phyloP scores from a whole-genome alignment of 2,888 invertebrate species.

The Drosophila prostipennis region DNA sequence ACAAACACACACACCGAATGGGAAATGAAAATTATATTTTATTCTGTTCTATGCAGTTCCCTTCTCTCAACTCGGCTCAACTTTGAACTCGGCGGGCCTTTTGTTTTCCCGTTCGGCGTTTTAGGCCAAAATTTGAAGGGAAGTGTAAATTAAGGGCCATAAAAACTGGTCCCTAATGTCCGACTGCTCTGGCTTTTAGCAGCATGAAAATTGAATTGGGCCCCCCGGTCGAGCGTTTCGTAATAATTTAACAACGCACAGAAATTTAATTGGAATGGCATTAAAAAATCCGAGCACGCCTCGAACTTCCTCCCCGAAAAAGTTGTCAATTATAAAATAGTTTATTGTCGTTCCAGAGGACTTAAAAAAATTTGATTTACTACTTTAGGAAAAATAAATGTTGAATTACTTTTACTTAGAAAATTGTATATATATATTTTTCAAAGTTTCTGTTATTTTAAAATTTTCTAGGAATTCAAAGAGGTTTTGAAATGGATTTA shows the following conservation, averaged over 20 bases:
- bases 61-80: slow-evolving; percentile 23
- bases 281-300: slow-evolving; percentile 62
- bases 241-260: slow-evolving; percentile 57
- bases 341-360: neutral
- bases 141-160: slow-evolving; percentile 78
- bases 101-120: slow-evolving; percentile 15
- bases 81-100: slow-evolving; percentile 30
- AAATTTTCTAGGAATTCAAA: too few species aligned
- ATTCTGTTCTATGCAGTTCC: slow-evolving; percentile 43
- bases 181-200: slow-evolving; percentile 75
- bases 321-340: slow-evolving; percentile 17
- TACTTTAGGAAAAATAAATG: too few species aligned
- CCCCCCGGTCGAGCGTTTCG: slow-evolving; percentile 12
- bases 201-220: slow-evolving; percentile 64
- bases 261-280: slow-evolving; percentile 64
- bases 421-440: too few species aligned
- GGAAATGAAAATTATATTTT: slow-evolving; percentile 77
- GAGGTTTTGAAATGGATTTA: too few species aligned
- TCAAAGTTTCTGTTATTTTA: too few species aligned
- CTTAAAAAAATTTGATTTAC: too few species aligned
- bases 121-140: slow-evolving; percentile 50
- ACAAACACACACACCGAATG: slow-evolving; percentile 47
- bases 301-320: slow-evolving; percentile 16
- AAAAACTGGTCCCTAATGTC: slow-evolving; percentile 60
- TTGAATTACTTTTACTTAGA: too few species aligned